phyloP scores from a whole-genome alignment of 2,113 vertebrate genomes.

The Spea multiplicata region DNA sequence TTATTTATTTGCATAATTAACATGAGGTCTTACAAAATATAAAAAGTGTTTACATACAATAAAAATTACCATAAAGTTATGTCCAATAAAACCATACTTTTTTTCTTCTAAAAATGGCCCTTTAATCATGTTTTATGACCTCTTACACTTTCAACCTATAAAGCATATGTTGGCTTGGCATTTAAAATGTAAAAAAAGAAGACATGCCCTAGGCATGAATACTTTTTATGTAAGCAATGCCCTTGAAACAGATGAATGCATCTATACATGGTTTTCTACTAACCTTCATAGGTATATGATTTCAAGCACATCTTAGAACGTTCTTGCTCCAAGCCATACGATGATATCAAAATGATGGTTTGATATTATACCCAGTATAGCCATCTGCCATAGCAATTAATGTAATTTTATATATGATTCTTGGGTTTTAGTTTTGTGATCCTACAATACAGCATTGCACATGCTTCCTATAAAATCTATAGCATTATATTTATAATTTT shows the following conservation, averaged over 20 bases:
- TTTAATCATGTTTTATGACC: no score
- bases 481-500: no score
- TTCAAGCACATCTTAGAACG: slow-evolving; percentile 1
- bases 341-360: slow-evolving; percentile 32
- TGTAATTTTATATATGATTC: neutral
- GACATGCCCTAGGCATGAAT: slow-evolving; percentile 19
- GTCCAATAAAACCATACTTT: no score
- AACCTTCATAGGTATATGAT: slow-evolving; percentile 38
- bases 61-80: no score
- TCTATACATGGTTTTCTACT: slow-evolving; percentile 35
- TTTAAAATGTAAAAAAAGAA: slow-evolving; percentile 50
- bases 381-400: neutral
- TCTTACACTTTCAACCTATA: slow-evolving; percentile 41
- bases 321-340: slow-evolving; percentile 28
- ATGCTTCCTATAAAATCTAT: no score
- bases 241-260: slow-evolving; percentile 54
- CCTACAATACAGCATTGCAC: no score
- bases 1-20: no score
- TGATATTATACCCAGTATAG: neutral
- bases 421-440: no score
- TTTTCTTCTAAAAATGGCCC: no score
- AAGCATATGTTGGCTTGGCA: slow-evolving; percentile 56
- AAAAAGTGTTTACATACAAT: no score
- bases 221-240: slow-evolving; percentile 29
- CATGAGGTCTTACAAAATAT: no score